Base-by-base conservation (phyloP, 2,888 invertebrate species). In the Epinotia demarniana region DNA sequence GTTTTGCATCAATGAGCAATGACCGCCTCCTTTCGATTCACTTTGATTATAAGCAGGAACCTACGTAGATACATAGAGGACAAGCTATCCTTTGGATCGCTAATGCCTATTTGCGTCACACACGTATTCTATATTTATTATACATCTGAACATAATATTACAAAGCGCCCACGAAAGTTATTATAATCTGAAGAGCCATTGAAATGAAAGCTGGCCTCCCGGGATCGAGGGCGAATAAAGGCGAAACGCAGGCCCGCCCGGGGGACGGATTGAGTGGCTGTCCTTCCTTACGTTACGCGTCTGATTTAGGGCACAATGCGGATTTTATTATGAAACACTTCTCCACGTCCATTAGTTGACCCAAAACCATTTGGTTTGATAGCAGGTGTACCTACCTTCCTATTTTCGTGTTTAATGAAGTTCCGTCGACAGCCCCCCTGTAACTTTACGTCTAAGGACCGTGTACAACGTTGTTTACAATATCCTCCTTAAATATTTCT, bases 121-220 rank as follows among this genome's bases (percentile, higher is more conserved):
- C 62, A 33, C 62, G 46, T 55, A 57, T 46, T 55, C 46, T 73
- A 64, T 64, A 70, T 27, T 62, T 71, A 19, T 57, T 43, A 72
- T 63, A 72, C 39, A 57, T 55, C 53, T 27, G 55, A 60, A 60
- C 43, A 43, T 61, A 71, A 60, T 68, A 73, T 62, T 55, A 62
- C 71, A 75, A 75, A 71, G 73, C 63, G 58, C 55, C 46, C 69
- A 67, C 62, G 62, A 72, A 80, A 85, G 81, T 85, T 87, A 87
- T 86, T 85, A 86, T 87, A 85, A 87, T 87, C 82, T 83, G 82
- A 81, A 81, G 83, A 84, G 82, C 82, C 82, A 85, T 87, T 86
- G 82, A 85, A 87, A 87, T 84, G 83, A 85, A 85, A 85, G 81
- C 83, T 79, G 77, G 75, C 78, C 84, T 81, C 81, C 55, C 77